A percentile compares a stretch with the other conserved stretches of the same genome.
Evolutionary conservation across 2,113 vertebrate species (phyloP).

Genomic region (Indri indri): DNA sequence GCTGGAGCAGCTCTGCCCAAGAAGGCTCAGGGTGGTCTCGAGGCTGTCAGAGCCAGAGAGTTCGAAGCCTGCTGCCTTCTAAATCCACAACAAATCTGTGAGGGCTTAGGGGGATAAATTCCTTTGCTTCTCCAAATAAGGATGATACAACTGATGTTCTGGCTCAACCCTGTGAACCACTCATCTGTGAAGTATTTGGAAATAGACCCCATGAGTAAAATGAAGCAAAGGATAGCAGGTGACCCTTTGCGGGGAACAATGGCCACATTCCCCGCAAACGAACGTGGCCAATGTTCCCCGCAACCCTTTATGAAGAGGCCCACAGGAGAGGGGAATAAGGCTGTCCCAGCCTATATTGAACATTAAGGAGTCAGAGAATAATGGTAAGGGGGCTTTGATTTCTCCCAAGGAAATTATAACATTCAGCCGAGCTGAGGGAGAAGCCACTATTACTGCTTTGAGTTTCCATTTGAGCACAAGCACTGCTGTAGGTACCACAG

Average conservation of each 20-base stretch:
- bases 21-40: background rate
- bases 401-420: background rate
- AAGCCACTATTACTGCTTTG: background rate
- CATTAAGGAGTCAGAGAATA: background rate
- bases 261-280: too few species aligned
- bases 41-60: too few species aligned
- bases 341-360: background rate
- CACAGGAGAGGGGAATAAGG: background rate
- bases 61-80: background rate
- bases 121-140: background rate
- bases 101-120: too few species aligned
- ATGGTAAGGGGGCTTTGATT: background rate
- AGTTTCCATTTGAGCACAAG: background rate
- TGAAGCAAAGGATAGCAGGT: background rate
- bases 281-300: too few species aligned
- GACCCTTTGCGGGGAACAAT: too few species aligned
- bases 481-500: too few species aligned
- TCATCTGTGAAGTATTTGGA: background rate
- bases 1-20: background rate
- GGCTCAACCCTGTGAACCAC: background rate
- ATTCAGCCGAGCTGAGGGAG: background rate
- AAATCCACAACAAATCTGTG: background rate
- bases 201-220: background rate
- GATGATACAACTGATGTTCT: background rate
- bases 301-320: background rate